Evolutionary conservation across 2,888 invertebrate species (phyloP).

Genomic region (Leptinotarsa peninsularis): DNA sequence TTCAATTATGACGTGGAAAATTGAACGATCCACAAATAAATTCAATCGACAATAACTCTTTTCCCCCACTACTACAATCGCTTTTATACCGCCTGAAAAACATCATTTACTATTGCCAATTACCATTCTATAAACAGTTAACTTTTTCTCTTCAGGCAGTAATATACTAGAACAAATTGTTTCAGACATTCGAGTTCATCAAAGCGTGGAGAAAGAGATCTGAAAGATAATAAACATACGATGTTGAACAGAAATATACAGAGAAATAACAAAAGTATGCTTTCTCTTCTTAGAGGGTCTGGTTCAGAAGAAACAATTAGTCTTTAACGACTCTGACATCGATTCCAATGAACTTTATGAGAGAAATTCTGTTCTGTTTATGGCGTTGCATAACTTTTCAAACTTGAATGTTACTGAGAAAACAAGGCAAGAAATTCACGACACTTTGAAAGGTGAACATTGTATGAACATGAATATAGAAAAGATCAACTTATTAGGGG

Average conservation of each 20-base stretch:
- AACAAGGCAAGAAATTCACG: no score
- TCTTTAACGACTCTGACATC: no score
- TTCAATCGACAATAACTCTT: neutral
- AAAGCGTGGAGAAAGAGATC: slow-evolving; percentile 29
- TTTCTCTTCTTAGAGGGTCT: no score
- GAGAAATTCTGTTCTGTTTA: no score
- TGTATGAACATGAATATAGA: no score
- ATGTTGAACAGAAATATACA: slow-evolving; percentile 34
- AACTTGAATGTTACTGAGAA: no score
- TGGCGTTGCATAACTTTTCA: no score
- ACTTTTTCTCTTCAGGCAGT: slow-evolving; percentile 14
- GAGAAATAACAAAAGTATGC: slow-evolving; percentile 7
- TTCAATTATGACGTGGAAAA: no score
- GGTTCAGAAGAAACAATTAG: no score
- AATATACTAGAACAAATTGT: slow-evolving; percentile 12
- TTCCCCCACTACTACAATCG: neutral
- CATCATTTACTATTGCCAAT: slow-evolving; percentile 16
- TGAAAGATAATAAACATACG: slow-evolving; percentile 39
- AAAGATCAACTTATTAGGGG: no score
- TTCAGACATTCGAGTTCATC: slow-evolving; percentile 22
- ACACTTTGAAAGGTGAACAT: no score
- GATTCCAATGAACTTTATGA: no score
- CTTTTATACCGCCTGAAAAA: slow-evolving; percentile 3
- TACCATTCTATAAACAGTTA: slow-evolving; percentile 19
- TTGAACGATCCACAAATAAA: neutral